These are phyloP conservation scores for Lycia hirtaria DNA, from an alignment of 2,888 invertebrate genomes.

Conservation along the genomic window DNA sequence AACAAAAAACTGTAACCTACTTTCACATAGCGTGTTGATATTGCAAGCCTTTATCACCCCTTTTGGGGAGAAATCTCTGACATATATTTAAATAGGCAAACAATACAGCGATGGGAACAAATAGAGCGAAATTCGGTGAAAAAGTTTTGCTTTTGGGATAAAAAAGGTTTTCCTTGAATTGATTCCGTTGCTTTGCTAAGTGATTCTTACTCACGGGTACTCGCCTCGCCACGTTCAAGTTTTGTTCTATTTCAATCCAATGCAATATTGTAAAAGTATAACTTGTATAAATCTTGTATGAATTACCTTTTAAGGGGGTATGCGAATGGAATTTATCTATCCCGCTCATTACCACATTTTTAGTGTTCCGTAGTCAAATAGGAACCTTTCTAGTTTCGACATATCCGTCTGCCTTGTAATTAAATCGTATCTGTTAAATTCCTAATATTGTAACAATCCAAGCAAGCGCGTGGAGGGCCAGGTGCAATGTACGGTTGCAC, in stretches of 20 bases:
- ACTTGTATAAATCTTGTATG: too few relatives aligned
- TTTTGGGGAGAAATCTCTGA: slow-evolving; percentile 79
- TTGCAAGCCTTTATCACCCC: slow-evolving; percentile 82
- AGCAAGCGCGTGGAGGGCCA: too few relatives aligned
- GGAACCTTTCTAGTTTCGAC: too few relatives aligned
- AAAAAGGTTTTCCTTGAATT: slow-evolving; percentile 31
- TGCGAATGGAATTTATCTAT: too few relatives aligned
- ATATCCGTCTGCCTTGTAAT: too few relatives aligned
- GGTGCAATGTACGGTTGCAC: too few relatives aligned
- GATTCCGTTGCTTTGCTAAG: slow-evolving; percentile 8
- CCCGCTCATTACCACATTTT: too few relatives aligned
- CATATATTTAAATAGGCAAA: slow-evolving; percentile 84
- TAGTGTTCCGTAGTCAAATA: too few relatives aligned
- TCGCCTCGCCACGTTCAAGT: too few relatives aligned
- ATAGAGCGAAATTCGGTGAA: slow-evolving; percentile 61
- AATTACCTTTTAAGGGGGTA: too few relatives aligned
- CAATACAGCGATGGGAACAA: slow-evolving; percentile 67
- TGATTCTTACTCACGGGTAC: slow-evolving; percentile 2
- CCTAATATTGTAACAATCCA: too few relatives aligned
- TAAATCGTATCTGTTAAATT: too few relatives aligned
- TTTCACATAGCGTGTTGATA: slow-evolving; percentile 79
- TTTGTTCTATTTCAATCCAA: neutral
- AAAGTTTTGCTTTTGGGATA: slow-evolving; percentile 44
- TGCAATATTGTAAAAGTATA: neutral
- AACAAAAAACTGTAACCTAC: slow-evolving; percentile 69